Conservation (phyloP, 2,888 invertebrate genomes). For the Netelia inedita region DNA sequence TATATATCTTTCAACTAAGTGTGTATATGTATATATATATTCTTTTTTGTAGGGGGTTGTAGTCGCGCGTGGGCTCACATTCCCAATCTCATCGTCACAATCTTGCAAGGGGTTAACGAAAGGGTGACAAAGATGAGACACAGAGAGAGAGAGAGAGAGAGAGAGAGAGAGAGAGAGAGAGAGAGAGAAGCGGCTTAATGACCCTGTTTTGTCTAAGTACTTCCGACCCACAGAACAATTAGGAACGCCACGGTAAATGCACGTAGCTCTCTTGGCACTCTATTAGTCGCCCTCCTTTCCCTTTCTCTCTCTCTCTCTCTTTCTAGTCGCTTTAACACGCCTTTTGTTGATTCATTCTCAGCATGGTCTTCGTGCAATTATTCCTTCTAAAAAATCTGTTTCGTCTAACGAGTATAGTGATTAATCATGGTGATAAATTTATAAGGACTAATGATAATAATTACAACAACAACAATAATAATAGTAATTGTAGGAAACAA, state of each 20-base stretch:
- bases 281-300: conserved; percentile 27
- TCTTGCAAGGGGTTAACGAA: conserved; percentile 4
- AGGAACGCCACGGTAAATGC: conserved; percentile 48
- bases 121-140: conserved; percentile 23
- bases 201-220: conserved; percentile 67
- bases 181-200: conserved; percentile 57
- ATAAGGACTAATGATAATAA: too few species aligned
- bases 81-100: conserved; percentile 25
- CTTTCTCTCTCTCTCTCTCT: conserved; percentile 11
- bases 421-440: too few species aligned
- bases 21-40: not conserved
- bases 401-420: not conserved
- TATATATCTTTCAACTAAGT: not conserved
- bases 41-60: not conserved
- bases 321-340: not conserved
- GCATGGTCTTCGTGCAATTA: conserved; percentile 31
- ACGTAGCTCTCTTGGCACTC: conserved; percentile 49
- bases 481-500: too few species aligned
- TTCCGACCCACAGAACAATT: conserved; percentile 66
- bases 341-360: not conserved
- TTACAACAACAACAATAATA: too few species aligned
- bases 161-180: conserved; percentile 25
- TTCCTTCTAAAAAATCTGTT: not conserved
- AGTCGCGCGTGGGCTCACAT: not conserved
- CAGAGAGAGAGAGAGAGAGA: conserved; percentile 3